A percentile compares a stretch with the other conserved stretches of the same genome.
phyloP scores from a whole-genome alignment of 2,888 invertebrate species.

The Arge pagana region DNA sequence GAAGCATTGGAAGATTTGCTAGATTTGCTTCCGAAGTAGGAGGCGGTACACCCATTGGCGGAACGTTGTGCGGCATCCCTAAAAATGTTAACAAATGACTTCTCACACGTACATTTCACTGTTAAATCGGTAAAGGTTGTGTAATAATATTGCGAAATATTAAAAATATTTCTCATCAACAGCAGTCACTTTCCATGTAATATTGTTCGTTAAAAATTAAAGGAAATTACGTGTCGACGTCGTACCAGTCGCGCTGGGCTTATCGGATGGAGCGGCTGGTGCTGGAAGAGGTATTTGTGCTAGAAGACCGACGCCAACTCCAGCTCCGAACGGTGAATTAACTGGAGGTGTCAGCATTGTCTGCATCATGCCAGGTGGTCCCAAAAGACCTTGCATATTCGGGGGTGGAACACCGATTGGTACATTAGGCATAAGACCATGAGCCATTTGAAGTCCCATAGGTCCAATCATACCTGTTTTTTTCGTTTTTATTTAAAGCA shows the following conservation, averaged over 20 bases:
- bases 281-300: constrained; percentile 57
- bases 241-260: constrained; percentile 53
- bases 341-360: constrained; percentile 53
- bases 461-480: constrained; percentile 56
- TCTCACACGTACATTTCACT: no score
- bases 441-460: constrained; percentile 63
- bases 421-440: constrained; percentile 62
- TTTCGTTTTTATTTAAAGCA: background rate
- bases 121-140: no score
- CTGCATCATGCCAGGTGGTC: constrained; percentile 56
- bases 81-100: no score
- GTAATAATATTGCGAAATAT: no score
- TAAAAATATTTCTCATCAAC: no score
- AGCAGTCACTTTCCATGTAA: no score
- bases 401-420: constrained; percentile 65
- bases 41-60: constrained; percentile 57
- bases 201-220: no score
- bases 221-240: constrained; percentile 9
- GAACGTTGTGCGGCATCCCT: constrained; percentile 59
- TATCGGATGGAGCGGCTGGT: constrained; percentile 55
- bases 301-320: constrained; percentile 51
- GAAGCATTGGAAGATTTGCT: constrained; percentile 51
- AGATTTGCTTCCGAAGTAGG: constrained; percentile 52
- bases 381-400: constrained; percentile 58
- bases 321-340: constrained; percentile 54